Evolutionary conservation across 2,113 vertebrate species (phyloP), one percentile per base, ranked within the genome.

Genomic region (Amblyopsis rosae): DNA sequence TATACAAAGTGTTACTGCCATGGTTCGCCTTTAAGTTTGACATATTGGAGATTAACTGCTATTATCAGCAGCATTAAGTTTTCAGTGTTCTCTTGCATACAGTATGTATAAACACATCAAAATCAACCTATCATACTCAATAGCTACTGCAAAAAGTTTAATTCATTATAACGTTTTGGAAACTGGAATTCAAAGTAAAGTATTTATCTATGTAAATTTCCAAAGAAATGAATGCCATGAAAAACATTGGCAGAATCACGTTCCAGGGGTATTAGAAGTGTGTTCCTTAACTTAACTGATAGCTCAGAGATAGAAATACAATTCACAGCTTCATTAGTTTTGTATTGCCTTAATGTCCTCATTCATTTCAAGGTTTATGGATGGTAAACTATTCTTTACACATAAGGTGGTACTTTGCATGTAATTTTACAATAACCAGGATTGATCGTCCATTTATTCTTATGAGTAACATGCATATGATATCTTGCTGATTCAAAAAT

Each of bases 161-260:
- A 41, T 15, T 41, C 49, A 56, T 35, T 1, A 61, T n/a, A 54
- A 54, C 12, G 10, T 48, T 46, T 6, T 33, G 17, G 62, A 4
- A 32, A 58, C 4, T 32, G 65, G 10, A 12, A 57, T 49, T 60
- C 17, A 46, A 69, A 70, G 61, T 13, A 55, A 55, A 77, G 26
- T 12, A 53, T 33, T 51, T 46, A 8, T 15, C 12, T n/a, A 65
- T 9, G 48, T 53, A 82, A 63, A 51, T 53, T 8, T 69, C 70
- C 73, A 68, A 57, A 60, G 73, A 65, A 63, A 59, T 57, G 59
- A 35, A 68, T 84, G 88, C 87, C 88, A 79, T 67, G 82, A 41
- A 87, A 85, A 86, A 86, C 62, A 77, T 90, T 91, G 88, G 90
- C 90, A 87, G 81, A 76, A 84, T 82, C 76, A 81, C 76, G 9